A percentile compares a stretch with the other conserved stretches of the same genome.
Conservation (phyloP, 2,797 vertebrate genomes). For the Scomberomorus guttatus region DNA sequence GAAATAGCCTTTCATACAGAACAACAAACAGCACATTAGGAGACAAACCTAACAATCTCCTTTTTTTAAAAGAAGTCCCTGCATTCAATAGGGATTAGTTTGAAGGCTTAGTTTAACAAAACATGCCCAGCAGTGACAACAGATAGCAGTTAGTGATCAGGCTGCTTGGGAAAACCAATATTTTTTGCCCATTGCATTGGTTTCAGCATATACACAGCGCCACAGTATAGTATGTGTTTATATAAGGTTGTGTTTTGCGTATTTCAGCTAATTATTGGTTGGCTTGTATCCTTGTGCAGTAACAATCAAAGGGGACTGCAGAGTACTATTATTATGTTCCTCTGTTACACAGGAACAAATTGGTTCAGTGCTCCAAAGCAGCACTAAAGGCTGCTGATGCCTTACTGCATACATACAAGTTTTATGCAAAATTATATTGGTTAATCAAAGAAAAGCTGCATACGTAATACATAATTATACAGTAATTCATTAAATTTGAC, state of each 20-base stretch:
- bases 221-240: background rate
- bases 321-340: slow-evolving; percentile 7
- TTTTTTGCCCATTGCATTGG: slow-evolving; percentile 1
- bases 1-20: slow-evolving; percentile 29
- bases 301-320: slow-evolving; percentile 3
- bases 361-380: background rate
- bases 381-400: background rate
- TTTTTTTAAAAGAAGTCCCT: slow-evolving; percentile 10
- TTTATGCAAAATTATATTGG: background rate
- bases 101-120: slow-evolving; percentile 45
- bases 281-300: background rate
- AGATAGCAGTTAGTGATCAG: slow-evolving; percentile 7
- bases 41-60: slow-evolving; percentile 24
- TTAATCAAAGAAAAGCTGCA: background rate
- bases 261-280: slow-evolving; percentile 27
- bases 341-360: slow-evolving; percentile 17
- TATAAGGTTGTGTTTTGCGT: slow-evolving; percentile 18
- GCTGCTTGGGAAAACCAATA: background rate
- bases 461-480: background rate
- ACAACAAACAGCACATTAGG: slow-evolving; percentile 23
- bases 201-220: background rate
- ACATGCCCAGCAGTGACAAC: slow-evolving; percentile 28
- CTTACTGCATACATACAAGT: background rate
- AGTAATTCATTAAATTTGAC: background rate
- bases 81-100: slow-evolving; percentile 47